phyloP scores from a whole-genome alignment of 2,797 vertebrate genomes.

The Esox masquinongy region DNA sequence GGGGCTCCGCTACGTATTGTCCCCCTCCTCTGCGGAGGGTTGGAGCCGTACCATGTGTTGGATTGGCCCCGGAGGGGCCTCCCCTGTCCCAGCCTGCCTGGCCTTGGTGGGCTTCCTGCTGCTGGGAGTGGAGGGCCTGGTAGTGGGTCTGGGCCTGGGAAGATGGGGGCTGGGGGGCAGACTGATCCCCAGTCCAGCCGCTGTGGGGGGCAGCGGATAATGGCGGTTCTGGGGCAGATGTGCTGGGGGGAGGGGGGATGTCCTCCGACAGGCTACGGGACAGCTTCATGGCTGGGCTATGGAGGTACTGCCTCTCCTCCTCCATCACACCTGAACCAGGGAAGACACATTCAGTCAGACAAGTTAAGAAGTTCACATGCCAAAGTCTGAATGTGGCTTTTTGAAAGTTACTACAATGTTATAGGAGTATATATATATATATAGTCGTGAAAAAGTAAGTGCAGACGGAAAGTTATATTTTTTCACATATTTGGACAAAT shows the following conservation, averaged over 20 bases:
- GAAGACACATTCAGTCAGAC: not conserved
- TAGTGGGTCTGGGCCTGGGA: slow-evolving; percentile 62
- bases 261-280: slow-evolving; percentile 92
- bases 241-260: slow-evolving; percentile 90
- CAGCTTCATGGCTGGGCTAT: slow-evolving; percentile 88
- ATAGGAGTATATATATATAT: too few species aligned
- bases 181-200: slow-evolving; percentile 62
- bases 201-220: slow-evolving; percentile 80
- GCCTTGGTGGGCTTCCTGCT: slow-evolving; percentile 54
- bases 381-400: not conserved
- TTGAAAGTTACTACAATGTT: not conserved
- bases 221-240: slow-evolving; percentile 88
- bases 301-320: slow-evolving; percentile 86
- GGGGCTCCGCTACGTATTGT: slow-evolving; percentile 61
- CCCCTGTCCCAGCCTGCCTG: slow-evolving; percentile 70
- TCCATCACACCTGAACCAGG: slow-evolving; percentile 80
- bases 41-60: slow-evolving; percentile 65
- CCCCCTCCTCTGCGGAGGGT: slow-evolving; percentile 71
- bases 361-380: not conserved
- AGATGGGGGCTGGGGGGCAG: slow-evolving; percentile 69
- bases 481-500: too few species aligned
- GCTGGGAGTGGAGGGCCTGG: slow-evolving; percentile 61
- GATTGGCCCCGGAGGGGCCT: slow-evolving; percentile 55
- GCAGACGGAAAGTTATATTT: too few species aligned
- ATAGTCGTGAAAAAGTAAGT: too few species aligned